A percentile compares a stretch with the other conserved stretches of the same genome.
These are phyloP conservation scores for Grapholita molesta DNA, from an alignment of 1,140 invertebrate genomes.

Conservation along the genomic window DNA sequence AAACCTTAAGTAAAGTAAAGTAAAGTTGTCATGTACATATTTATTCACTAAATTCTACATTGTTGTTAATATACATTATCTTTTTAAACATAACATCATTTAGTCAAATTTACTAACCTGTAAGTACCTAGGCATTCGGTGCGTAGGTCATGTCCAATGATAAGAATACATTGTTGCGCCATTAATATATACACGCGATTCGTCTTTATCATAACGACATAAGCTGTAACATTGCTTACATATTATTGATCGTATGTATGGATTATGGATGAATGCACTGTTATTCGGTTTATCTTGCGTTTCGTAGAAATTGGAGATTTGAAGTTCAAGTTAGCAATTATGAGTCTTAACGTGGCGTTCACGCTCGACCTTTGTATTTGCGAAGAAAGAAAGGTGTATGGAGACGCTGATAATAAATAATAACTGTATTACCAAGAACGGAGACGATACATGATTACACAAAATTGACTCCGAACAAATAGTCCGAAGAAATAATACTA, in stretches of 20 bases:
- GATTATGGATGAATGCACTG: neutral
- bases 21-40: no score
- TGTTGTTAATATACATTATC: no score
- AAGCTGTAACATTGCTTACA: neutral
- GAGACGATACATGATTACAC: no score
- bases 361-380: no score
- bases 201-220: neutral
- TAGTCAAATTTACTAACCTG: neutral
- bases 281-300: neutral
- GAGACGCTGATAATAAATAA: no score
- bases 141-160: neutral
- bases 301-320: neutral
- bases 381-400: no score
- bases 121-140: neutral
- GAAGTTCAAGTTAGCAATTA: neutral
- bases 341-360: no score
- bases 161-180: neutral
- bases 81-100: neutral
- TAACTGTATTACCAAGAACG: no score
- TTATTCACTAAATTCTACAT: no score
- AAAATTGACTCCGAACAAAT: no score
- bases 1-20: no score
- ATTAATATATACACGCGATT: neutral
- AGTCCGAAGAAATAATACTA: no score
- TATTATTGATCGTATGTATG: neutral